These are phyloP conservation scores for Cacoxenus indagator DNA, from an alignment of 2,888 invertebrate species.

Conservation along the genomic window DNA sequence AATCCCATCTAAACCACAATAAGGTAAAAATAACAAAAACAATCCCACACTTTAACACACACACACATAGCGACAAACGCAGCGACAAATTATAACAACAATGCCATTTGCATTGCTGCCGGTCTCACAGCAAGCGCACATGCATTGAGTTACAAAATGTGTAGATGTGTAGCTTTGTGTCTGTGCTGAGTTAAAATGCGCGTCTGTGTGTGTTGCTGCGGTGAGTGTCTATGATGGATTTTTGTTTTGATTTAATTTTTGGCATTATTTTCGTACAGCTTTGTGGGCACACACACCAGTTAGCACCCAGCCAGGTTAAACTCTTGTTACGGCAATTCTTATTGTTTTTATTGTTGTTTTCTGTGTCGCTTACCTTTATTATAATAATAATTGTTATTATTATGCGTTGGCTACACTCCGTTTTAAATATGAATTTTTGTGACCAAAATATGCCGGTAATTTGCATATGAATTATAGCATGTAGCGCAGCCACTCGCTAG, in stretches of 20 bases:
- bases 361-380: not conserved
- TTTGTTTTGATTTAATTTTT: slow-evolving; percentile 59
- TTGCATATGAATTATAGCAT: slow-evolving; percentile 48
- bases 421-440: not conserved
- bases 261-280: slow-evolving; percentile 45
- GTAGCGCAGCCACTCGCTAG: not conserved
- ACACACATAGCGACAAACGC: not conserved
- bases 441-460: slow-evolving; percentile 35
- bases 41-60: too few species aligned
- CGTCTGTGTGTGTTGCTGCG: slow-evolving; percentile 12
- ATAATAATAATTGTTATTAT: slow-evolving; percentile 31
- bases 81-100: not conserved
- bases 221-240: slow-evolving; percentile 30
- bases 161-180: not conserved
- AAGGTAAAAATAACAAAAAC: too few species aligned
- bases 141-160: not conserved
- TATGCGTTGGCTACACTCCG: not conserved
- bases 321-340: slow-evolving; percentile 25
- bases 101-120: not conserved
- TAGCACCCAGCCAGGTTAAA: not conserved
- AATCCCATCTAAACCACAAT: too few species aligned
- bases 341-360: not conserved
- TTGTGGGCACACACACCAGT: not conserved
- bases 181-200: not conserved
- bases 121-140: not conserved